Percentiles rank a stretch among this genome's conserved stretches.
Conservation (phyloP, 2,797 vertebrate species). For the Oreochromis mossambicus region DNA sequence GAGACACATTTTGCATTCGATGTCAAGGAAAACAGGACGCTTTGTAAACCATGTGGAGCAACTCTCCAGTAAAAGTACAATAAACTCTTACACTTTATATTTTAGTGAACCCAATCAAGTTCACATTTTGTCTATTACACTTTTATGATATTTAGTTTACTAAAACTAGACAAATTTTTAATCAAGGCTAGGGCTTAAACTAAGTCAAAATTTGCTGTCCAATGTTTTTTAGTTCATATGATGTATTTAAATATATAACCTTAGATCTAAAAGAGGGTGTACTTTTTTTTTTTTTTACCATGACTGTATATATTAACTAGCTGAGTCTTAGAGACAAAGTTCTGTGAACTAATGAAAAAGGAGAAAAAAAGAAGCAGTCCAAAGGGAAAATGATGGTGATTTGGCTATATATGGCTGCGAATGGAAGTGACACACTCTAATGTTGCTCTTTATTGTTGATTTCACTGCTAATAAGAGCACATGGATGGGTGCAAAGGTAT, state of each 20-base stretch:
- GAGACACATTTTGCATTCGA: not conserved
- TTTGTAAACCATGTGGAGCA: not conserved
- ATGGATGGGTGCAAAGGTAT: not conserved
- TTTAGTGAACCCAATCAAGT: not conserved
- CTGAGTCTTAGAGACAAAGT: not conserved
- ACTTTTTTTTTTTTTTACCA: not conserved
- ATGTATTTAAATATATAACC: not conserved
- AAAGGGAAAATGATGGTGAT: not conserved
- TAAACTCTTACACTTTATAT: not conserved
- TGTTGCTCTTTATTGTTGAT: not conserved
- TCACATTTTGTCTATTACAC: not conserved
- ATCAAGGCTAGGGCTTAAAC: not conserved
- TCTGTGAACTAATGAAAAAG: not conserved
- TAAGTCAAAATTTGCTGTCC: not conserved
- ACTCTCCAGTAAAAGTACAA: not conserved
- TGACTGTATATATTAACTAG: not conserved
- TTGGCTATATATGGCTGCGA: not conserved
- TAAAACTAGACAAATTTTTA: not conserved
- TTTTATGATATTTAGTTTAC: not conserved
- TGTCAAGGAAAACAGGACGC: rapidly evolving
- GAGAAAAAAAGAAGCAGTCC: not conserved
- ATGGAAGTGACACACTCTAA: not conserved
- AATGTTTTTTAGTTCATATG: not conserved
- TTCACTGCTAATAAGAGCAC: not conserved
- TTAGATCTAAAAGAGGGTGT: not conserved